phyloP scores from a whole-genome alignment of 2,113 vertebrate species.

The Osmerus mordax region DNA sequence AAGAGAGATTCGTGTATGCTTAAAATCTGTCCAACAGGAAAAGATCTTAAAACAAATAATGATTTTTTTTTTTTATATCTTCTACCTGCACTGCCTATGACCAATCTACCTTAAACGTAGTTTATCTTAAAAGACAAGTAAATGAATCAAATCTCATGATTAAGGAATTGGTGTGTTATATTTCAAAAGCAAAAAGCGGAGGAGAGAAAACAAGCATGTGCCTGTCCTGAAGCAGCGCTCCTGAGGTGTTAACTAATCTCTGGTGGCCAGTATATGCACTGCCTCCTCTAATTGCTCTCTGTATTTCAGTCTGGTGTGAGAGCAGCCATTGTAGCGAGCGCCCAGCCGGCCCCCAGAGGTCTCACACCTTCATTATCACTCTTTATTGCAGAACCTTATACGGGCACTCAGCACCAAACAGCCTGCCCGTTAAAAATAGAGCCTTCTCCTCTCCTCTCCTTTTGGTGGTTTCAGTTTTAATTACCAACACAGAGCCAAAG shows the following conservation, averaged over 20 bases:
- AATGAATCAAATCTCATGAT: conserved; percentile 67
- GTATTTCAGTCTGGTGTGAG: conserved; percentile 85
- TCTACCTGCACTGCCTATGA: conserved; percentile 34
- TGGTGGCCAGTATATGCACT: conserved; percentile 81
- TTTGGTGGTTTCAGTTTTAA: conserved; percentile 91
- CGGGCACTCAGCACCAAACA: conserved; percentile 84
- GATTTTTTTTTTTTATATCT: conserved; percentile 22
- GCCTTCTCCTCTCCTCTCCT: conserved; percentile 76
- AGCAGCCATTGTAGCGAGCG: conserved; percentile 85
- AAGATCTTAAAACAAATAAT: conserved; percentile 47
- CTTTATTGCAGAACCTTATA: conserved; percentile 91
- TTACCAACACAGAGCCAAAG: conserved; percentile 86
- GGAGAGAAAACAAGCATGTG: conserved; percentile 70
- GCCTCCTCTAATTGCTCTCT: conserved; percentile 87
- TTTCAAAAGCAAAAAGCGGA: conserved; percentile 52
- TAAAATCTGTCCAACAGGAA: conserved; percentile 47
- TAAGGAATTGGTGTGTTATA: conserved; percentile 48
- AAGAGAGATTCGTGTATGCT: conserved; percentile 28
- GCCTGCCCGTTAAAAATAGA: conserved; percentile 93
- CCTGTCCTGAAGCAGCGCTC: conserved; percentile 76
- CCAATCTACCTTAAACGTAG: conserved; percentile 34
- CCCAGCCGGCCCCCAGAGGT: conserved; percentile 82
- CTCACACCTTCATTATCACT: conserved; percentile 98
- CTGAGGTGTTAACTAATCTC: conserved; percentile 88
- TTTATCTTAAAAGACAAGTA: conserved; percentile 51